These are phyloP conservation scores for Malaclemys terrapin DNA, from an alignment of 2,113 vertebrate species.

Conservation along the genomic window DNA sequence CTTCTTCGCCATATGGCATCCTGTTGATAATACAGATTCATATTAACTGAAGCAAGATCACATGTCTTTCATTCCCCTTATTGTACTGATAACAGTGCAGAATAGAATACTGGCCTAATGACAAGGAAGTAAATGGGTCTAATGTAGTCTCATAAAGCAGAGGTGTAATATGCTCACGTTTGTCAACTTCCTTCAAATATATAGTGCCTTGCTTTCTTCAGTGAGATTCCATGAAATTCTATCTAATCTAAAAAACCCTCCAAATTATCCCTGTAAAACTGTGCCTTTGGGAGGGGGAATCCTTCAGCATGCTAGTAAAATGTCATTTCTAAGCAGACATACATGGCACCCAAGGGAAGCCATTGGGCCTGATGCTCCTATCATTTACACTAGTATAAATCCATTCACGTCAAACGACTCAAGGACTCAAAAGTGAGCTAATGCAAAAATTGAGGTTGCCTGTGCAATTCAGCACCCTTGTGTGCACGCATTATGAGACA, in stretches of 20 bases:
- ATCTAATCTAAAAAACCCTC: neutral
- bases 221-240: neutral
- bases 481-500: neutral
- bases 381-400: neutral
- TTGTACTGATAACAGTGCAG: neutral
- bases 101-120: neutral
- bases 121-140: neutral
- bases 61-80: neutral
- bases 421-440: no score
- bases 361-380: neutral
- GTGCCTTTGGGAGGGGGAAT: neutral
- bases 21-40: neutral
- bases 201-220: neutral
- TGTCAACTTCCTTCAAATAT: neutral
- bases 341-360: neutral
- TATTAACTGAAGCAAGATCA: neutral
- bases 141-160: neutral
- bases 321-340: neutral
- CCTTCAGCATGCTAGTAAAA: neutral
- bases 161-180: fast-evolving
- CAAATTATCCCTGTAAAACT: neutral
- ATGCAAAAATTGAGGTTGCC: no score
- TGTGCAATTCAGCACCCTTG: no score
- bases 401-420: neutral
- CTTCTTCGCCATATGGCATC: neutral